Conservation (phyloP, 1,140 invertebrate genomes). For the Aphis craccivora region DNA sequence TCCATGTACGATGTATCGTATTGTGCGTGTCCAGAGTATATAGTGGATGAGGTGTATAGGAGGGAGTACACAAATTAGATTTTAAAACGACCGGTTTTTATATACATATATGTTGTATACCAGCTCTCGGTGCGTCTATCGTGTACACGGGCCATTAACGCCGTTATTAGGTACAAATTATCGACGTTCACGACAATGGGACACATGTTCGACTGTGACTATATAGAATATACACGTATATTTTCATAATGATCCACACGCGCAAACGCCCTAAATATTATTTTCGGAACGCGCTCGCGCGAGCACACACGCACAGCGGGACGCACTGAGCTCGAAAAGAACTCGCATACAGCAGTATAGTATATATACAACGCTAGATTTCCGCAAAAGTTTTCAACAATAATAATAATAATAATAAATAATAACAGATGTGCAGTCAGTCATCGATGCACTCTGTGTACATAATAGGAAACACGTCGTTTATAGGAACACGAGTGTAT, state of each 20-base stretch:
- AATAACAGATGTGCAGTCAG: background rate
- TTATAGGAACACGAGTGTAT: background rate
- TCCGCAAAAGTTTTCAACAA: background rate
- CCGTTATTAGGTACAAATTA: conserved; percentile 52
- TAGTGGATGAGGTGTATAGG: background rate
- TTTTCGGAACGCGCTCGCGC: background rate
- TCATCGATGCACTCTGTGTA: background rate
- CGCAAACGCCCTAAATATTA: conserved; percentile 32
- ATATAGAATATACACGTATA: background rate
- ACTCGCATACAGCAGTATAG: background rate
- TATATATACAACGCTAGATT: background rate
- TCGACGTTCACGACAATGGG: conserved; percentile 47
- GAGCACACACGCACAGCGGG: background rate
- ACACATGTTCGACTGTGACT: conserved; percentile 37
- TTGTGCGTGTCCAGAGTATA: background rate
- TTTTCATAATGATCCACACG: conserved; percentile 3
- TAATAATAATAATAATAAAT: background rate
- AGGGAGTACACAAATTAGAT: conserved; percentile 47
- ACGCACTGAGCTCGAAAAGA: background rate
- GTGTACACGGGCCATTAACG: conserved; percentile 43
- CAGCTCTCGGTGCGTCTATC: background rate
- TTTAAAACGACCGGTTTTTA: conserved; percentile 56
- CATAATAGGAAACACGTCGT: background rate
- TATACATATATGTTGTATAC: background rate
- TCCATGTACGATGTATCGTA: background rate